Base-by-base conservation (phyloP, 2,888 invertebrate genomes). In the Azorinus chamasolen region DNA sequence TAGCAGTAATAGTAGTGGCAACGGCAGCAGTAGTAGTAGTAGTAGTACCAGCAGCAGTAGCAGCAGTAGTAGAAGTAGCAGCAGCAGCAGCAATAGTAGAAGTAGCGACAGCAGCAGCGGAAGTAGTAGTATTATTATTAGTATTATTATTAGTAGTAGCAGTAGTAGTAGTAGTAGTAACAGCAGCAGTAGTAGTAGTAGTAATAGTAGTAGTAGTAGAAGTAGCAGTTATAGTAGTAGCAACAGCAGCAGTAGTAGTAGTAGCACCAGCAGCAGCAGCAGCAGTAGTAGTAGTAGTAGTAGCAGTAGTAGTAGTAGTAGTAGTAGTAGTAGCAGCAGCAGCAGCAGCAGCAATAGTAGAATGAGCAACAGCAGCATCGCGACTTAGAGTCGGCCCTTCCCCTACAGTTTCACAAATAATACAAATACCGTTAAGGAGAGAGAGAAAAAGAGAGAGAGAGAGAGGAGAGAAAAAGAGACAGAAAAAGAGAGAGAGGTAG, bases 311-410 rank as follows among this genome's bases (percentile, higher is more conserved):
- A 57, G 57, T 39, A 57, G 57, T 57, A 57, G 22, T 57, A 57
- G 57, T 57, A 57, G 57, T 57, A 57, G 57, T 41, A 41, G 57
- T 39, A 39, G 57, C 8, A 39, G 57, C 8, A 41, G 43, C 18
- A 41, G 57, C 39, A 57, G 57, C 18, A 57, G 57, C 39, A 57
- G 51, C 18, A 63, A 37, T 37, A 63, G 63, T 51, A 63, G 45
- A 5, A 66, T 45, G 20, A 66, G 66, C 43, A 57, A 27, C 37
- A 73, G 73, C 39, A 73, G 66, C 41, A 69, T 50, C 62, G 62
- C 50, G 53, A 74, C 41, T 54, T 70, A 37, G 46, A 69, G 54
- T 54, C 53, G 50, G 53, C 46, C 50, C 54, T 61, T 43, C 37
- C 62, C 43, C 43, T 51, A 59, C 10, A 68, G 73, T 58, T 59